These are phyloP conservation scores for Schizothorax lantsangensis DNA, from an alignment of 2,797 vertebrate genomes.

Conservation along the genomic window DNA sequence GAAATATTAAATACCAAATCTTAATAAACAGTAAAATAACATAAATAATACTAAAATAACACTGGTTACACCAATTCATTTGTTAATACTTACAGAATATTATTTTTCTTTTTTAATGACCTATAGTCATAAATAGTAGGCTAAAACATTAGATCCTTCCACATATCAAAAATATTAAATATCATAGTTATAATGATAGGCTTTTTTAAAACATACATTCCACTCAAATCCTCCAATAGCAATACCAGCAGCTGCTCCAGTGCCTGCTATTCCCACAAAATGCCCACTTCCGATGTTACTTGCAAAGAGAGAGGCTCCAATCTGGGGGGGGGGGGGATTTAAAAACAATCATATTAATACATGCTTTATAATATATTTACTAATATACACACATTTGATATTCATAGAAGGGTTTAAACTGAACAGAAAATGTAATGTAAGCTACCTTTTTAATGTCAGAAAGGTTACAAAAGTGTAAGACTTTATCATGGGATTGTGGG, in stretches of 20 bases:
- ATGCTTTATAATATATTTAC: neutral
- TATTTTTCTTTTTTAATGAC: no score
- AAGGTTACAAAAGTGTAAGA: slow-evolving; percentile 8
- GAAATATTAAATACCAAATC: neutral
- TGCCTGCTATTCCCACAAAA: slow-evolving; percentile 95
- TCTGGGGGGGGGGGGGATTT: slow-evolving; percentile 79
- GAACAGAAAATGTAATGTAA: neutral
- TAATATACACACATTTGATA: neutral
- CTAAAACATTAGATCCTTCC: neutral
- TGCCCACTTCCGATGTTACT: slow-evolving; percentile 97
- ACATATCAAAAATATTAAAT: neutral
- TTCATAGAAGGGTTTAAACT: neutral
- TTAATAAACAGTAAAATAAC: neutral
- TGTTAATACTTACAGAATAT: neutral
- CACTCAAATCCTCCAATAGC: slow-evolving; percentile 92
- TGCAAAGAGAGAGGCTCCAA: slow-evolving; percentile 94
- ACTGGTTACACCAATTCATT: neutral
- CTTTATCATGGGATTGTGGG: neutral
- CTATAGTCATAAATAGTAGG: neutral
- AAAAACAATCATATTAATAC: no score
- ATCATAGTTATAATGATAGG: neutral
- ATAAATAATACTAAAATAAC: neutral
- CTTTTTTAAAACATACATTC: slow-evolving; percentile 84
- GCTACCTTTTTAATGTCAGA: neutral
- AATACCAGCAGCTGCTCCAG: slow-evolving; percentile 86